Conservation (phyloP, 1,140 invertebrate genomes). For the Cryptotermes secundus region DNA sequence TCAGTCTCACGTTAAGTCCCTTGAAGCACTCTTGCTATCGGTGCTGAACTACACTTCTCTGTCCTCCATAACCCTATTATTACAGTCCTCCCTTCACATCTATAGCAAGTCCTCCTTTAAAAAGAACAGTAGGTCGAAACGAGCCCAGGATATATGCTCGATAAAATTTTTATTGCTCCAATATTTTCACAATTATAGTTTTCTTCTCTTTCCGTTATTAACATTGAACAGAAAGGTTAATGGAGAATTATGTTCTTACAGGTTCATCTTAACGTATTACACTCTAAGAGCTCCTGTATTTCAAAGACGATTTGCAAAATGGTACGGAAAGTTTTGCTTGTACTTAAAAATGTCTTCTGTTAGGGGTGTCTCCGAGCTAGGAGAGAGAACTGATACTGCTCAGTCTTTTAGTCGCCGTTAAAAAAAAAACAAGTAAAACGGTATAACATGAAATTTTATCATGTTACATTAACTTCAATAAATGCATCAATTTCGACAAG, state of each 20-base stretch:
- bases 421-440: too few species aligned
- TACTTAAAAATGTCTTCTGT: too few species aligned
- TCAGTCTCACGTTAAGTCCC: background rate
- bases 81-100: background rate
- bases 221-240: background rate
- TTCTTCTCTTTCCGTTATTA: background rate
- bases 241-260: background rate
- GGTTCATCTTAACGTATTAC: background rate
- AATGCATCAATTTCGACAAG: too few species aligned
- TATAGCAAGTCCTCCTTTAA: background rate
- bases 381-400: too few species aligned
- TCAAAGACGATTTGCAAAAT: background rate
- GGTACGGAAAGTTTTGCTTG: too few species aligned
- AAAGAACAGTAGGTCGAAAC: background rate
- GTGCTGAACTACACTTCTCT: background rate
- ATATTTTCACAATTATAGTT: background rate
- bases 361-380: too few species aligned
- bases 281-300: background rate
- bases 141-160: background rate
- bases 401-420: too few species aligned
- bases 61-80: background rate
- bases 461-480: too few species aligned
- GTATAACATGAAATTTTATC: too few species aligned
- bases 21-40: background rate
- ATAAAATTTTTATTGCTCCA: constrained; percentile 5